Percentiles rank a stretch among this genome's conserved stretches.
Conservation (phyloP, 2,888 invertebrate species). For the Bugula neritina region DNA sequence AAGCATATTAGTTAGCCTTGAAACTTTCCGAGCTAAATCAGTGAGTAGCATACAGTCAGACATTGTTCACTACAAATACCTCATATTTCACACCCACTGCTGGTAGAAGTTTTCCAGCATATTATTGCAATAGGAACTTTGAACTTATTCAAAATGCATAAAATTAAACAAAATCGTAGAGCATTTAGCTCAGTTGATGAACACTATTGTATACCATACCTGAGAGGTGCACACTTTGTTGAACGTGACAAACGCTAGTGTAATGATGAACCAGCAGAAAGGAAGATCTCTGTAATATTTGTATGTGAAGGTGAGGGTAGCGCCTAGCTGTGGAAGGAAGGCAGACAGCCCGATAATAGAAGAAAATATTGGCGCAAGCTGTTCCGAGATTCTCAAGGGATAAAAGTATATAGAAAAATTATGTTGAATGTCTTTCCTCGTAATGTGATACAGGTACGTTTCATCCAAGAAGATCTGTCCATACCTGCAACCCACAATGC, state of each 20-base stretch:
- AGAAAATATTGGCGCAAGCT: constrained; percentile 32
- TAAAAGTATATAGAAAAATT: constrained; percentile 96
- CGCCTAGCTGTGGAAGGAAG: constrained; percentile 65
- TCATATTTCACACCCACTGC: no score
- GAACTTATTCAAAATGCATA: no score
- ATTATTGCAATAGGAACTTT: no score
- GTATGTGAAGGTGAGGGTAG: constrained; percentile 36
- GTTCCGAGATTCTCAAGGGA: constrained; percentile 38
- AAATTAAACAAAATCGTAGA: no score
- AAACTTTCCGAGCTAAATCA: no score
- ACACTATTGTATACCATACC: no score
- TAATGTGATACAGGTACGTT: constrained; percentile 83
- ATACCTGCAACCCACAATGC: constrained; percentile 67
- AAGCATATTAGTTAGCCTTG: no score
- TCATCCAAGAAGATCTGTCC: constrained; percentile 83
- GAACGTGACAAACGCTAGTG: constrained; percentile 80
- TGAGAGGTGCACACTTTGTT: constrained; percentile 96
- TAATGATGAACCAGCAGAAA: constrained; percentile 76
- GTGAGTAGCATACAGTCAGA: no score
- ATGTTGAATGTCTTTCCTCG: constrained; percentile 79
- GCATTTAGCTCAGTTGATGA: no score
- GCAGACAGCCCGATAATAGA: constrained; percentile 61
- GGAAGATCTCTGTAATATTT: constrained; percentile 61
- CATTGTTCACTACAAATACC: no score
- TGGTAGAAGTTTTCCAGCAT: no score